phyloP scores from a whole-genome alignment of 1,140 invertebrate species.

The Habropoda laboriosa region DNA sequence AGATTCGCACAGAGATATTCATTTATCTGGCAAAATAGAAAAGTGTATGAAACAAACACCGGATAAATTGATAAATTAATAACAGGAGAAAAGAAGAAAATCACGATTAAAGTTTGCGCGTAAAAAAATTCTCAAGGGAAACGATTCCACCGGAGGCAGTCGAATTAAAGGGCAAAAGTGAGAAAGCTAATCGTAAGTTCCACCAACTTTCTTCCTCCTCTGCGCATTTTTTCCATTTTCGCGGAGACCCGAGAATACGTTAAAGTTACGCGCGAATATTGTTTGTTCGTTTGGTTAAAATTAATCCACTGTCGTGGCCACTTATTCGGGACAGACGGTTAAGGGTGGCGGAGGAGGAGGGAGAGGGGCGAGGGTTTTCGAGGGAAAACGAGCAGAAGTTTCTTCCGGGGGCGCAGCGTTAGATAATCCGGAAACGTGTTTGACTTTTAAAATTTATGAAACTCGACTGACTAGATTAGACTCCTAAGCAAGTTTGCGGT shows the following conservation, averaged over 20 bases:
- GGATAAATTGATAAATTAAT: no score
- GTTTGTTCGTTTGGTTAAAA: slow-evolving; percentile 34
- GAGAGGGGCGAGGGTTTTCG: neutral
- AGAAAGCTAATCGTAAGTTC: neutral
- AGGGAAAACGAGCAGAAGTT: slow-evolving; percentile 27
- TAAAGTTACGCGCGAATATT: neutral
- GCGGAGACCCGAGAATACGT: neutral
- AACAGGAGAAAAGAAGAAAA: no score
- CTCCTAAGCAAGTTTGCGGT: slow-evolving; percentile 52
- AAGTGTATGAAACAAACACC: no score
- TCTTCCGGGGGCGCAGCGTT: slow-evolving; percentile 22
- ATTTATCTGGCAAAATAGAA: no score
- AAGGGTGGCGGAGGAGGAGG: neutral
- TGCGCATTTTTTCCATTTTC: slow-evolving; percentile 2
- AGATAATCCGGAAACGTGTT: slow-evolving; percentile 52
- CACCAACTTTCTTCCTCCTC: neutral
- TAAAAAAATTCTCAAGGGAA: no score
- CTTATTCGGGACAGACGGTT: neutral
- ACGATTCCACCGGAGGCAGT: no score
- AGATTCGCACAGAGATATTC: no score
- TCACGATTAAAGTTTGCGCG: no score
- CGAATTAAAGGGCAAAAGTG: neutral
- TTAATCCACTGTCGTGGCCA: slow-evolving; percentile 23
- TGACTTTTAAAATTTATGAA: slow-evolving; percentile 56
- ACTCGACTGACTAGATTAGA: slow-evolving; percentile 53